Base-by-base conservation (phyloP, 64 coral and sea anemone genomes). In the Pachyseris speciosa region DNA sequence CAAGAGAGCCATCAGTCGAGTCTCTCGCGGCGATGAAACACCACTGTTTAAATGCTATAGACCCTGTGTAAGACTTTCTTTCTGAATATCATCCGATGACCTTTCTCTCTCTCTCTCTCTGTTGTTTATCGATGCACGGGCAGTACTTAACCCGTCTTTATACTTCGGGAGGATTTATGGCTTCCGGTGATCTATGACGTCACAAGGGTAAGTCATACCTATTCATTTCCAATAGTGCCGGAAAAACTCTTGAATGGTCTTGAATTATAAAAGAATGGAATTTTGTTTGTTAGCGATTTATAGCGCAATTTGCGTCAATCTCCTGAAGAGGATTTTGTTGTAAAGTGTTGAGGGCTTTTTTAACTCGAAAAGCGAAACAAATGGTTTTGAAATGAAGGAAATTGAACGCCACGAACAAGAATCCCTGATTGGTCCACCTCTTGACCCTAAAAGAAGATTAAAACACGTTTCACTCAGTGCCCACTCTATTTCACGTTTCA, bases 181-280 rank as follows among this genome's bases (percentile, higher is more conserved):
- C 34, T 81, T 81, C 77, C 77, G 77, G 77, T 81, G 24, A n/a
- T 5, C 7, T 25, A 24, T 63, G 77, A 81, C 77, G 77, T 81
- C 77, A 81, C 53, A 81, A 26, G 33, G 16, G 52, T 27, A 27
- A 61, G 19, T 63, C 53, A 40, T 26, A n/a, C 20, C 30, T 63
- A 31, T 51, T 61, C 53, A 3, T 39, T 17, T 25, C 34, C 10
- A 3, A 34, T 25, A 37, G 59, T 7, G 44, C 13, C 36, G 68
- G 68, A 45, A 55, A 57, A 79, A 52, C 47, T 34, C 43, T 53
- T 77, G 20, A 74, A 48, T 27, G 7, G 45, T 37, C 75, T 78
- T 78, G 24, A 75, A 76, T 30, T 30, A 33, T 9, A 36, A 76
- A 22, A 30, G 43, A n/a, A 51, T 50, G 15, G 28, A 31, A 76